Evolutionary conservation across 2,797 vertebrate species (phyloP), one percentile per base, ranked within the genome.

Genomic region (Orestias chungarensis): DNA sequence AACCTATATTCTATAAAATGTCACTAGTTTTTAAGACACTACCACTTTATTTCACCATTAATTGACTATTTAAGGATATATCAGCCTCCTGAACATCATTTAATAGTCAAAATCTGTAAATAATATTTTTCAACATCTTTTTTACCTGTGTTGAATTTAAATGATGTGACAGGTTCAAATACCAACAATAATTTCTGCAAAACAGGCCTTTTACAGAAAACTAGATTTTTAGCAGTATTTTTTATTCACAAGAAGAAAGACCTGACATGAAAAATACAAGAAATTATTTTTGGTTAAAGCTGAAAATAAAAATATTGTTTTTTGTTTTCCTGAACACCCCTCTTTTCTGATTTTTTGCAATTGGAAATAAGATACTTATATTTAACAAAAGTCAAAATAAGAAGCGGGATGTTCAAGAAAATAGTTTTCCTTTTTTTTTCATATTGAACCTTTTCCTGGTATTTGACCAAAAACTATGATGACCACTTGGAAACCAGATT

Each of bases 1-100:
- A 67, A 72, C 75, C 67, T 67, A 70, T 9, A 35, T 66, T 12
- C 9, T 3, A 67, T 0, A 3, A 50, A 54, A 62, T 11, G 20
- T 12, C 14, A 29, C 10, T 12, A 17, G 27, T n/a, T 59, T 54
- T n/a, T 25, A 47, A 38, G 23, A 9, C n/a, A n/a, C n/a, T 43
- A 15, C 52, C 0, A 68, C 23, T 55, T 55, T 33, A 72, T 42
- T 8, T 43, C 33, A 9, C 5, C 11, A 38, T 61, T 38, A 38
- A 38, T 20, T 31, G 7, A 9, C 27, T 55, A 31, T 55, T 31
- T 17, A 55, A 31, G 50, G n/a, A 6, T 1, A 55, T 25, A 3
- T 31, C 27, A 55, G 54, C 11, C 29, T 54, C 11, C 14, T 54
- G 27, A 55, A 33, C 29, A 33, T n/a, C n/a, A n/a, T n/a, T n/a